These are phyloP conservation scores for Gulo gulo DNA, from an alignment of 2,113 vertebrate species.

Conservation along the genomic window DNA sequence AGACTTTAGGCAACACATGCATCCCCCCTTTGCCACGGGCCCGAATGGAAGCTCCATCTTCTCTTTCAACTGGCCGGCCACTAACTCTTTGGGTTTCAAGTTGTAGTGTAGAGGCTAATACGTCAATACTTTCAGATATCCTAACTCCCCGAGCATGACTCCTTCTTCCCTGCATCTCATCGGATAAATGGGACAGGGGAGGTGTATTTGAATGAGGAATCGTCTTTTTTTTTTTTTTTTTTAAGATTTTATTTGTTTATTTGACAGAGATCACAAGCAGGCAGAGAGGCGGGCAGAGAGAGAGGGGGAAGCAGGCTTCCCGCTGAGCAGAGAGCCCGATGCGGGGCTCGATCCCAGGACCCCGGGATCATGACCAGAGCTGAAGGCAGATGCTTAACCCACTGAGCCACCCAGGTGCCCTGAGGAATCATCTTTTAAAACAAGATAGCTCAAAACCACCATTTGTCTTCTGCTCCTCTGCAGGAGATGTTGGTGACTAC, in stretches of 20 bases:
- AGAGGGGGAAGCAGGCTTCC: too few relatives aligned
- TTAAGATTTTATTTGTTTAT: too few relatives aligned
- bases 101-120: accelerated
- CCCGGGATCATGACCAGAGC: too few relatives aligned
- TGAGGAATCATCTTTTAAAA: not conserved
- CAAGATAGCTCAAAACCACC: not conserved
- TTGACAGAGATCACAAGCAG: too few relatives aligned
- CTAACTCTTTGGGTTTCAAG: not conserved
- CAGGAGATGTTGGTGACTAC: not conserved
- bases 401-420: too few relatives aligned
- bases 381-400: too few relatives aligned
- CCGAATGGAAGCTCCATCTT: not conserved
- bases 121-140: not conserved
- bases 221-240: too few relatives aligned
- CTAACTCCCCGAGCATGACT: not conserved
- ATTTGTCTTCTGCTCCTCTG: not conserved
- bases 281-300: too few relatives aligned
- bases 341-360: too few relatives aligned
- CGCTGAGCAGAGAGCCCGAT: too few relatives aligned
- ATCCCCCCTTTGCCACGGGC: not conserved
- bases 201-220: not conserved
- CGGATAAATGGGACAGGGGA: not conserved
- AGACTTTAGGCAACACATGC: not conserved
- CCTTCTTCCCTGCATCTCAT: not conserved
- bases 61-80: not conserved